A percentile compares a stretch with the other conserved stretches of the same genome.
These are phyloP conservation scores for Halichoerus grypus DNA, from an alignment of 2,113 vertebrate genomes.

Conservation along the genomic window DNA sequence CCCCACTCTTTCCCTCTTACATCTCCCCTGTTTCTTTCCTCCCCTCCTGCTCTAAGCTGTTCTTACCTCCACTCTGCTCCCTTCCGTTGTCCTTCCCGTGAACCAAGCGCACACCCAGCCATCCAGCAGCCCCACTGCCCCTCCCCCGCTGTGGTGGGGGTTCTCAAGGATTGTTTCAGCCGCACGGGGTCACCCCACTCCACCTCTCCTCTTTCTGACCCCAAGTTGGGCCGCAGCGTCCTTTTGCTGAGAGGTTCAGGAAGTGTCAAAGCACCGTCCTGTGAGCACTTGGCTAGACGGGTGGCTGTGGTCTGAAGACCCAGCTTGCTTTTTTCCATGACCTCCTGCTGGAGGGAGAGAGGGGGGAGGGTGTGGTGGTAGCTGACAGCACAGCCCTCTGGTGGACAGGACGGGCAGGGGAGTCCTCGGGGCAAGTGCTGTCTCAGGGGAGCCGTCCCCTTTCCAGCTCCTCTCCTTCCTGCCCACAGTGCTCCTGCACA, in stretches of 20 bases:
- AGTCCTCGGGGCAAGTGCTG: not conserved
- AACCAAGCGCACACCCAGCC: not conserved
- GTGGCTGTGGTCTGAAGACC: not conserved
- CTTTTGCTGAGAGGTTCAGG: not conserved
- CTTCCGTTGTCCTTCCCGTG: too few species aligned
- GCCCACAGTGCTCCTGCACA: accelerated
- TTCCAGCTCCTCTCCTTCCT: not conserved
- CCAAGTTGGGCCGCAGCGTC: not conserved
- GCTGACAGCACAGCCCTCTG: accelerated
- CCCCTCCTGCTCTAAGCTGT: not conserved
- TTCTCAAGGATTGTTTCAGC: not conserved
- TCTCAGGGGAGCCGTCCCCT: too few species aligned
- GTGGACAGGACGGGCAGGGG: not conserved
- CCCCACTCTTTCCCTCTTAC: not conserved
- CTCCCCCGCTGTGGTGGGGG: accelerated
- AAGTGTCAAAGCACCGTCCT: not conserved
- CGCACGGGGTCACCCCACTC: not conserved
- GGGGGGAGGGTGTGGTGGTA: too few species aligned
- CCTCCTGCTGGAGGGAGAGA: not conserved
- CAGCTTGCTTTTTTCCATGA: not conserved
- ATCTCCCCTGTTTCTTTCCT: not conserved
- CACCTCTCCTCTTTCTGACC: accelerated
- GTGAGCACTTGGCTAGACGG: not conserved
- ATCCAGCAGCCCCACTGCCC: not conserved
- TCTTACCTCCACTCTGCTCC: not conserved